Evolutionary conservation across 1,140 invertebrate species (phyloP).

Genomic region (Sitodiplosis mosellana): DNA sequence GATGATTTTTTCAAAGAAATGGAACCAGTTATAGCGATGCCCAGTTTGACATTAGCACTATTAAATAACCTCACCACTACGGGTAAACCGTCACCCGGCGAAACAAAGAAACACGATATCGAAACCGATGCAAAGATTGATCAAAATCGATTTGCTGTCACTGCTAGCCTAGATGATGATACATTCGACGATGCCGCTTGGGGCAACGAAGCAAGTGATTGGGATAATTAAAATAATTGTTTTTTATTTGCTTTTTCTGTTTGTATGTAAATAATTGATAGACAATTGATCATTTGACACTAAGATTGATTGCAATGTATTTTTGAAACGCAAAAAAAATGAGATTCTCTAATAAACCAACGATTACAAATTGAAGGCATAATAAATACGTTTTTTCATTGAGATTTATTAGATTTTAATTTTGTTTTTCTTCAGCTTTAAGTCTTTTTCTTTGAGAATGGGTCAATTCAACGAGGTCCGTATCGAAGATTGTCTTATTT

Average conservation of each 20-base stretch:
- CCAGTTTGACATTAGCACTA: slow-evolving; percentile 20
- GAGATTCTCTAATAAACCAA: neutral
- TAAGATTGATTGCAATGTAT: neutral
- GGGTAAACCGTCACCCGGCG: too few species aligned
- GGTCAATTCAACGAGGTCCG: too few species aligned
- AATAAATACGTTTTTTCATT: neutral
- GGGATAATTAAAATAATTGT: neutral
- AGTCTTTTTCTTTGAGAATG: too few species aligned
- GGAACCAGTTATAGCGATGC: slow-evolving; percentile 57
- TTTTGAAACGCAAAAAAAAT: neutral
- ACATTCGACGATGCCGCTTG: slow-evolving; percentile 15
- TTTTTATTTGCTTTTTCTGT: neutral
- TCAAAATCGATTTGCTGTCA: neutral
- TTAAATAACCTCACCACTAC: neutral
- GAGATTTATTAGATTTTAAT: too few species aligned
- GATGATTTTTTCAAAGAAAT: slow-evolving; percentile 70
- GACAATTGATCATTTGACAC: neutral
- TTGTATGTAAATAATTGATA: neutral
- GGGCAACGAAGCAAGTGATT: slow-evolving; percentile 24
- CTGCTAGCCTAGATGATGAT: neutral
- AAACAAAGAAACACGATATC: neutral
- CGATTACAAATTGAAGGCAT: neutral
- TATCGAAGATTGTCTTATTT: too few species aligned
- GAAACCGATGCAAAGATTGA: too few species aligned
- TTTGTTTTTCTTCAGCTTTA: too few species aligned